Evolutionary conservation across 2,113 vertebrate species (phyloP).

Genomic region (Xerus inauris): DNA sequence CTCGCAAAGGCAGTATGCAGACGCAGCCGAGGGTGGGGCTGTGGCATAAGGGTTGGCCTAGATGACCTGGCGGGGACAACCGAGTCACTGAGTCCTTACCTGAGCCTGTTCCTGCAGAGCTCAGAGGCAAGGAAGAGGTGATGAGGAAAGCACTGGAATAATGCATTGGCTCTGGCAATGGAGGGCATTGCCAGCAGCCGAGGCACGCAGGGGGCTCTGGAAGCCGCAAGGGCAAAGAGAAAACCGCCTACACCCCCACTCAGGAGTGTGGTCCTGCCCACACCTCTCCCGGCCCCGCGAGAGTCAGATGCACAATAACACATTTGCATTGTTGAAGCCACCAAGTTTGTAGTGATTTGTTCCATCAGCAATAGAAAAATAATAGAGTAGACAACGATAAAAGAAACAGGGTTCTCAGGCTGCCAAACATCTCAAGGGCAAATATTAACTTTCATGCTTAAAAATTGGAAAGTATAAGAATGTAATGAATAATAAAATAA

Average conservation of each 20-base stretch:
- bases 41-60: too few species aligned
- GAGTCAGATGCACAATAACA: neutral
- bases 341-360: neutral
- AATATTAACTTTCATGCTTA: conserved; percentile 57
- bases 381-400: neutral
- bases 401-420: neutral
- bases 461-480: conserved; percentile 56
- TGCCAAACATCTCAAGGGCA: conserved; percentile 21
- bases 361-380: neutral
- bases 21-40: neutral
- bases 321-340: neutral
- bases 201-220: neutral
- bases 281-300: neutral
- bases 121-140: neutral
- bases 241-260: neutral
- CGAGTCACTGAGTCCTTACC: neutral
- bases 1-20: neutral
- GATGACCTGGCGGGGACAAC: too few species aligned
- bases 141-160: neutral
- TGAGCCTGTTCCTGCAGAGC: neutral
- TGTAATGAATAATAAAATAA: conserved; percentile 72
- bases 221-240: neutral
- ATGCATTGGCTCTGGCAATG: neutral
- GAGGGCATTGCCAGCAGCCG: neutral
- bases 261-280: neutral